Conservation (phyloP, 2,113 vertebrate genomes). For the Canis aureus region DNA sequence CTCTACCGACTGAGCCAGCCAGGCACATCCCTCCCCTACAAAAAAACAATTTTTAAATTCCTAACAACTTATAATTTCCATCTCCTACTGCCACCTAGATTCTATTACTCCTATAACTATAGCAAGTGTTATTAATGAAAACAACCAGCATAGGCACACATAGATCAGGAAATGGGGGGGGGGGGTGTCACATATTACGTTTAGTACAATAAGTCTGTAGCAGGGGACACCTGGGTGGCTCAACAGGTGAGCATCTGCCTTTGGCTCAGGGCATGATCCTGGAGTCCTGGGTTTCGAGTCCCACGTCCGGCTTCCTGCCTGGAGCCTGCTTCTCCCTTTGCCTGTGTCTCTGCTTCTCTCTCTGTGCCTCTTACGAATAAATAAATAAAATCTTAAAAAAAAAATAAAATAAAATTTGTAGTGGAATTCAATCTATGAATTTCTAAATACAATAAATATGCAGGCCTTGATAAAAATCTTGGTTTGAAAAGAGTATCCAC, state of each 20-base stretch:
- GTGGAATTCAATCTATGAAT: constrained; percentile 41
- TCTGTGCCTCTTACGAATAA: too few relatives aligned
- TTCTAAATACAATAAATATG: neutral
- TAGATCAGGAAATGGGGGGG: neutral
- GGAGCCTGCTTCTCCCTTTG: too few relatives aligned
- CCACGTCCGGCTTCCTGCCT: too few relatives aligned
- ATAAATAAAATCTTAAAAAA: too few relatives aligned
- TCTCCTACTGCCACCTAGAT: neutral
- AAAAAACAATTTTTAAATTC: constrained; percentile 24
- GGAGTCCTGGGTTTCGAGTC: too few relatives aligned
- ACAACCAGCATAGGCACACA: neutral
- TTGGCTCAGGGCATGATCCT: too few relatives aligned
- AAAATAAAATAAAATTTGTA: neutral
- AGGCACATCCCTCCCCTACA: neutral
- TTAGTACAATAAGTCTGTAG: neutral
- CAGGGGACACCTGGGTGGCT: too few relatives aligned
- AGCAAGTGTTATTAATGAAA: constrained; percentile 23
- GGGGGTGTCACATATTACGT: neutral
- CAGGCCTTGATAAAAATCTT: constrained; percentile 24
- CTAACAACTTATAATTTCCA: constrained; percentile 30
- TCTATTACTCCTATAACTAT: neutral
- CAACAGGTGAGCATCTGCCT: too few relatives aligned
- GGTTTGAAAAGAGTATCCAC: constrained; percentile 11
- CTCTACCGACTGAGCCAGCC: neutral
- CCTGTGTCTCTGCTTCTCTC: too few relatives aligned